Evolutionary conservation across 2,797 vertebrate species (phyloP).

Genomic region (Micropoecilia bifurca): DNA sequence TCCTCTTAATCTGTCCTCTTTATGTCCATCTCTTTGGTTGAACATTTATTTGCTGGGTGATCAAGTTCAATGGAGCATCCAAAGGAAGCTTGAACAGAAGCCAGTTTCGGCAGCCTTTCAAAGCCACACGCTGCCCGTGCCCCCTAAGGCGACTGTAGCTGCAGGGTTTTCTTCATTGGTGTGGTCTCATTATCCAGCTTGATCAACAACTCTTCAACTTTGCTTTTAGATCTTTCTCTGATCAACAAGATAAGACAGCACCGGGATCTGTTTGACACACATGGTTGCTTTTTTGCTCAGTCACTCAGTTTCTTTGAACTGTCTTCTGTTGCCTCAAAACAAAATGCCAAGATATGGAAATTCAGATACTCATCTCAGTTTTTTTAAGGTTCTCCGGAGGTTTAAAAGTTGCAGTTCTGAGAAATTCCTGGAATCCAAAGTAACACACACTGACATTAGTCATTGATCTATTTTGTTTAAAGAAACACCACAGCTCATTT

Average conservation of each 20-base stretch:
- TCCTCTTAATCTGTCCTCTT: constrained; percentile 26
- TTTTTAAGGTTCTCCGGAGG: constrained; percentile 58
- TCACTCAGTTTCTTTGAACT: constrained; percentile 34
- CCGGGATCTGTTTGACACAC: constrained; percentile 67
- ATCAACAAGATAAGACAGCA: constrained; percentile 59
- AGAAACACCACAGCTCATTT: constrained; percentile 43
- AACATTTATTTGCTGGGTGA: constrained; percentile 79
- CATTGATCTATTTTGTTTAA: constrained; percentile 33
- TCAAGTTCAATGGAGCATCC: constrained; percentile 78
- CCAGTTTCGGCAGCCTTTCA: constrained; percentile 74
- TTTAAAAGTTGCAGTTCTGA: constrained; percentile 24
- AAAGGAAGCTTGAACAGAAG: constrained; percentile 75
- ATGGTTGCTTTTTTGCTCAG: constrained; percentile 58
- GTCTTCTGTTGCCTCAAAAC: constrained; percentile 53
- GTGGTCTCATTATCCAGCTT: constrained; percentile 65
- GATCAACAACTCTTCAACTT: constrained; percentile 46
- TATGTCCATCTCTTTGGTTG: constrained; percentile 66
- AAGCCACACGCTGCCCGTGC: constrained; percentile 63
- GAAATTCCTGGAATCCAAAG: constrained; percentile 11
- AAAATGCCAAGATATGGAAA: constrained; percentile 58
- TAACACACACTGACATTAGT: constrained; percentile 18
- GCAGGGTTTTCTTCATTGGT: constrained; percentile 55
- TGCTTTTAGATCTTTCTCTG: constrained; percentile 67
- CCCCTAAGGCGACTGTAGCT: constrained; percentile 68
- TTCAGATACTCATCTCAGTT: constrained; percentile 67